Evolutionary conservation across 2,797 vertebrate species (phyloP), one percentile per base, ranked within the genome.

Genomic region (Acropternis orthonyx): DNA sequence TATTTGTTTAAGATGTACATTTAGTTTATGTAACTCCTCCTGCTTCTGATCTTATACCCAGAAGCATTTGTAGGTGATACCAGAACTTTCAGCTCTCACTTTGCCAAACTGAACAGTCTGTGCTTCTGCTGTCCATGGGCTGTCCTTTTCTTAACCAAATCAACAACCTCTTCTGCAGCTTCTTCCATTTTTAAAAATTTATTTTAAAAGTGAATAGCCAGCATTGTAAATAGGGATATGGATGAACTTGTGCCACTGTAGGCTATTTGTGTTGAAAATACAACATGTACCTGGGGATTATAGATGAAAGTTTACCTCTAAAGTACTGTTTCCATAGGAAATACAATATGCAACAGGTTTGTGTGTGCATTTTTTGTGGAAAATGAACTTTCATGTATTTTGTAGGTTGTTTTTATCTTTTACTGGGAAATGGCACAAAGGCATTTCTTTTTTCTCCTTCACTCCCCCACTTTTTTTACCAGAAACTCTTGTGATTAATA

Each of bases 381-480:
- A 61, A 24, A 54, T 72, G 2, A 69, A 39, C 30, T 43, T 48
- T 5, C 3, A 1, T 27, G 24, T 16, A 43, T 74, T 86, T 72
- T 73, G 16, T 59, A 22, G 2, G 1, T n/a, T 68, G 22, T 37
- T 58, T 65, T 68, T 51, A 15, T 75, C 7, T 39, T 90, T 46
- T 62, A 78, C 39, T 37, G 56, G 44, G 6, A n/a, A 24, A 55
- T 56, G 20, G 7, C 65, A 20, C 2, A 1, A 28, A 59, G 15
- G 4, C 22, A 19, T 80, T 68, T 66, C 20, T 52, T 86, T 88
- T 80, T 83, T 56, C 6, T 54, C 7, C 22, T 23, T 78, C 7
- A 6, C 66, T 81, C 13, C 6, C 1, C 1, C 2, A 1, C 3
- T 0, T 8, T 61, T 85, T 84, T 68, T 75, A 58, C n/a, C 62